Evolutionary conservation across 2,888 invertebrate genomes (phyloP), one percentile per base, ranked within the genome.

Genomic region (Gibbula magus): DNA sequence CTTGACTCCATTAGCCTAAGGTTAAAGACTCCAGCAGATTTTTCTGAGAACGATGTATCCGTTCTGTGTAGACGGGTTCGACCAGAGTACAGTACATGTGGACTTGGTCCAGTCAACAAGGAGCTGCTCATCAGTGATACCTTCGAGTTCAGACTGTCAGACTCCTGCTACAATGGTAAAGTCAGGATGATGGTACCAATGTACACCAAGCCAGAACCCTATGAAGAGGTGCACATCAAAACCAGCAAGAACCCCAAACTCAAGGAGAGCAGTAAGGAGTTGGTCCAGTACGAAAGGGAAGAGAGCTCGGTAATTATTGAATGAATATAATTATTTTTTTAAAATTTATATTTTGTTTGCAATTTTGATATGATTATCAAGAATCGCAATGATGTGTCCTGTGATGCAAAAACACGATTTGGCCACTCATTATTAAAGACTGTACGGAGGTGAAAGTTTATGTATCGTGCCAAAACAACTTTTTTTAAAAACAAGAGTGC

Each of bases 41-140:
- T 74, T 29, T 74, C 74, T 4, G 22, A 45, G 18, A 18, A 20
- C 18, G 39, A 32, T 8, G 74, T 74, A 13, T 74, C 25, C 29
- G n/a, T 74, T 51, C 51, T 74, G 3, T 74, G 51, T 22, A 74
- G 74, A 74, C 3, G 74, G 4, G 74, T 74, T 45, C 20, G 74
- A 39, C 74, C 74, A 1, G 74, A 74, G 51, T 74, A 51, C 52
- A 45, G 74, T 18, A 32, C 7, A 7, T 18, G 18, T 10, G 32
- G 16, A 20, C 52, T 74, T 22, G 51, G 74, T 5, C 74, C 74
- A 8, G 45, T 51, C 18, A 61, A 61, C 10, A 29, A 25, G 18
- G 74, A 74, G 25, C 74, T 74, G 18, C 74, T 74, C 5, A 74
- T 74, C 51, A 74, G 74, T 8, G 74, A 74, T 25, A 74, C 74